Evolutionary conservation across 2,113 vertebrate species (phyloP).

Genomic region (Paraplagusia blochii): DNA sequence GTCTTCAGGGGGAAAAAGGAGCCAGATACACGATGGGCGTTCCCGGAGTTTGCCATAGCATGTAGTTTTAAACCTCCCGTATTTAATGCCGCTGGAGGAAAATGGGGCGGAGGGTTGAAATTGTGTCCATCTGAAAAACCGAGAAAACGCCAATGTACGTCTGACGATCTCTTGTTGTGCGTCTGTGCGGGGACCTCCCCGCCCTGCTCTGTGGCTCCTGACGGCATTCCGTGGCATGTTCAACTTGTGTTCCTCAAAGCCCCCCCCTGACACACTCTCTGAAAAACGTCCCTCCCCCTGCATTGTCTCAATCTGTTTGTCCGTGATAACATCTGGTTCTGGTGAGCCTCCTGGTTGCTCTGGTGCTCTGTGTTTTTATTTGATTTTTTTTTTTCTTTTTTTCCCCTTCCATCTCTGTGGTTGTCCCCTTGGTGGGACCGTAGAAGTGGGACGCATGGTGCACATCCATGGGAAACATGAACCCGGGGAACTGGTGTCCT

Average conservation of each 20-base stretch:
- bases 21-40: conserved; percentile 36
- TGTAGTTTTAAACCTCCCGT: conserved; percentile 36
- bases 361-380: not conserved
- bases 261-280: too few relatives aligned
- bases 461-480: conserved; percentile 71
- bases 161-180: conserved; percentile 16
- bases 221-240: too few relatives aligned
- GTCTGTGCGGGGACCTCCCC: not conserved
- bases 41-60: conserved; percentile 42
- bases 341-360: conserved; percentile 23
- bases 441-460: conserved; percentile 20
- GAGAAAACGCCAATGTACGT: not conserved
- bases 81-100: conserved; percentile 35
- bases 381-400: conserved; percentile 4
- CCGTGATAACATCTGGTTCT: conserved; percentile 53
- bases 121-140: conserved; percentile 17
- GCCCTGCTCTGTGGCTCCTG: too few relatives aligned
- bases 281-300: not conserved
- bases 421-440: conserved; percentile 34
- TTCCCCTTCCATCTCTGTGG: conserved; percentile 28
- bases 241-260: too few relatives aligned
- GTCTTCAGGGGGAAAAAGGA: conserved; percentile 59
- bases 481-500: conserved; percentile 51
- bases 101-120: conserved; percentile 29
- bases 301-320: conserved; percentile 23